Evolutionary conservation across 1,140 invertebrate species (phyloP).

Genomic region (Cotesia vestalis): DNA sequence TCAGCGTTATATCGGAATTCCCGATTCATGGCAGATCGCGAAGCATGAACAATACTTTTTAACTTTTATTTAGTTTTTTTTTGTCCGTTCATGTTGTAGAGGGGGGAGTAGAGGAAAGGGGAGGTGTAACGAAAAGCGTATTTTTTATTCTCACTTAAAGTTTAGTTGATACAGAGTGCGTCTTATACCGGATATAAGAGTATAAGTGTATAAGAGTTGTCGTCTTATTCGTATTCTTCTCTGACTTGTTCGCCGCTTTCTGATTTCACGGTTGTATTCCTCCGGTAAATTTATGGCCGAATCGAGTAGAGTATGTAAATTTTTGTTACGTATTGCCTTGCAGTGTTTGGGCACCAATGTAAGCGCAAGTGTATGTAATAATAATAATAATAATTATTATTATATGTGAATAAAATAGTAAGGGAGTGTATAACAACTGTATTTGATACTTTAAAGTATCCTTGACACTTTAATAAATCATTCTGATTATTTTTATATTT

Average conservation of each 20-base stretch:
- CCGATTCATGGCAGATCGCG: too few relatives aligned
- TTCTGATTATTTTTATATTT: too few relatives aligned
- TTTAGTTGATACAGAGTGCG: too few relatives aligned
- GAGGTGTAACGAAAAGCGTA: background rate
- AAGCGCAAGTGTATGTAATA: background rate
- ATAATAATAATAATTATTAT: background rate
- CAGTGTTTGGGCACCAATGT: background rate
- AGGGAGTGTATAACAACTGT: too few relatives aligned
- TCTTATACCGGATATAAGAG: background rate
- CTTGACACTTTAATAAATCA: too few relatives aligned
- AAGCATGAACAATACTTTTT: too few relatives aligned
- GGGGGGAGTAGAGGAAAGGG: too few relatives aligned
- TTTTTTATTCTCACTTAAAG: too few relatives aligned
- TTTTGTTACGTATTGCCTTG: slow-evolving; percentile 21
- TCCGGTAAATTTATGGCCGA: slow-evolving; percentile 31
- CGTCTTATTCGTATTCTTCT: slow-evolving; percentile 26
- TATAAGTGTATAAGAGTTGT: too few relatives aligned
- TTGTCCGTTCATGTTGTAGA: background rate
- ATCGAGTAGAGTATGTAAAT: slow-evolving; percentile 33
- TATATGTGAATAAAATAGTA: background rate
- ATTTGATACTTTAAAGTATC: too few relatives aligned
- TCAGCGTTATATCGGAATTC: too few relatives aligned
- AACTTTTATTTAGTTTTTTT: background rate
- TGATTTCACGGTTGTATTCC: slow-evolving; percentile 34
- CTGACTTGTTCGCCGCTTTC: slow-evolving; percentile 25